phyloP scores from a whole-genome alignment of 2,113 vertebrate species.

The Nyctibius bracteatus region DNA sequence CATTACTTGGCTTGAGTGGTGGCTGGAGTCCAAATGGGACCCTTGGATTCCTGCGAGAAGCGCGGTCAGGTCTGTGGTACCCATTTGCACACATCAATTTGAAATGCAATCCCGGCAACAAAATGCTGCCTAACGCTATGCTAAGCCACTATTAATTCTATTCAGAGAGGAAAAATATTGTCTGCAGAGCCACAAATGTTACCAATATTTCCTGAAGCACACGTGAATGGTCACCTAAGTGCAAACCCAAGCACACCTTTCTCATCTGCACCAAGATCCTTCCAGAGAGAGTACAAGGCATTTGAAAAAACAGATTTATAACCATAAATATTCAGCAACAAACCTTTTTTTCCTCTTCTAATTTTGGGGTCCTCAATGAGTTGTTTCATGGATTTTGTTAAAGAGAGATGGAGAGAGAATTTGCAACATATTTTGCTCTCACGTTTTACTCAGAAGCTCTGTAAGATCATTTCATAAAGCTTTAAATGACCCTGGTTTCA shows the following conservation, averaged over 20 bases:
- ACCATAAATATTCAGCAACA: not conserved
- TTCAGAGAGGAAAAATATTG: not conserved
- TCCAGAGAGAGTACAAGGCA: not conserved
- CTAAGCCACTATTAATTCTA: not conserved
- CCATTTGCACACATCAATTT: not conserved
- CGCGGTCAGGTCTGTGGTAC: accelerated
- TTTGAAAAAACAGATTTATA: not conserved
- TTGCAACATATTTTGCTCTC: slow-evolving; percentile 6
- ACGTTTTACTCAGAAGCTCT: not conserved
- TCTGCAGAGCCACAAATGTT: not conserved
- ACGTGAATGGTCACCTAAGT: not conserved
- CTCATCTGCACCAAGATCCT: not conserved
- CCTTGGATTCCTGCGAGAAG: not conserved
- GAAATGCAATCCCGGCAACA: not conserved
- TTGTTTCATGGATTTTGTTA: not conserved
- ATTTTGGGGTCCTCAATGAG: not conserved
- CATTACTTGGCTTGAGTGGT: not conserved
- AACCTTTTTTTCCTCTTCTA: not conserved
- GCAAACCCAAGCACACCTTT: not conserved
- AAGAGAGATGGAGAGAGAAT: not conserved
- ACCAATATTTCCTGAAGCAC: not conserved
- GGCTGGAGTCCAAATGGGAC: not conserved
- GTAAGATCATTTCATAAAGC: not conserved
- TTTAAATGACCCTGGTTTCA: not conserved
- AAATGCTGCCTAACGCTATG: not conserved